A percentile compares a stretch with the other conserved stretches of the same genome.
Evolutionary conservation across 2,797 vertebrate genomes (phyloP).

Genomic region (Coranthus polyacanthus): DNA sequence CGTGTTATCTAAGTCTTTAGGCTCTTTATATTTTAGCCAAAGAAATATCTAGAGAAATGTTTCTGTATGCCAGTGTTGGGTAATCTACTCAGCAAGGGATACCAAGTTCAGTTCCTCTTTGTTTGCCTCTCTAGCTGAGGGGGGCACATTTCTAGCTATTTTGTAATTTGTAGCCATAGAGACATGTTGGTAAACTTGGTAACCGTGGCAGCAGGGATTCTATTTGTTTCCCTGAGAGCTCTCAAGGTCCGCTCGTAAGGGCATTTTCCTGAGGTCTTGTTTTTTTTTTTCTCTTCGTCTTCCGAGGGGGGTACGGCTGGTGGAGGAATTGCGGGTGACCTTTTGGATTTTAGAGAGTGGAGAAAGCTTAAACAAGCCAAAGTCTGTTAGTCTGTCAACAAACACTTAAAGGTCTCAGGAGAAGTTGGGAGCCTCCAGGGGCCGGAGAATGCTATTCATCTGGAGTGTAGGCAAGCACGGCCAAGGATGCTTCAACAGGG

Average conservation of each 20-base stretch:
- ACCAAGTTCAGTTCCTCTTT: conserved; percentile 70
- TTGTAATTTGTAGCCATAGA: conserved; percentile 84
- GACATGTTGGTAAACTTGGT: conserved; percentile 85
- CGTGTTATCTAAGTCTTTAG: conserved; percentile 46
- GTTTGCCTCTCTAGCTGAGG: conserved; percentile 64
- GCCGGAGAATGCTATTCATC: conserved; percentile 76
- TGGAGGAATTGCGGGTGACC: conserved; percentile 73
- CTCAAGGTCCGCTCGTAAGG: conserved; percentile 68
- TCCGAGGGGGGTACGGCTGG: conserved; percentile 44
- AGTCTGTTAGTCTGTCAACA: conserved; percentile 83
- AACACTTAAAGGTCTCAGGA: conserved; percentile 84
- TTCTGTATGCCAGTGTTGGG: conserved; percentile 34
- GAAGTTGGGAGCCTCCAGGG: conserved; percentile 73
- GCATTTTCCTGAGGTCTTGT: conserved; percentile 75
- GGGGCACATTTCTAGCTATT: conserved; percentile 67
- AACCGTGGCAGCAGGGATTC: conserved; percentile 78
- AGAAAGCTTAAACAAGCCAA: conserved; percentile 80
- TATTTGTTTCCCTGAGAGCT: conserved; percentile 78
- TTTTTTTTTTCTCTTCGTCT: conserved; percentile 53
- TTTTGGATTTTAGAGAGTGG: conserved; percentile 80
- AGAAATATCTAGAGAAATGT: conserved; percentile 52
- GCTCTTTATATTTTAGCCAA: conserved; percentile 37
- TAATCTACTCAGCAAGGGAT: conserved; percentile 64
- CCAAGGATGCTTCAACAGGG: conserved; percentile 72
- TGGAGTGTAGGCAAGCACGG: conserved; percentile 70